These are phyloP conservation scores for Aulostomus chinensis DNA, from an alignment of 2,797 vertebrate genomes.

Conservation along the genomic window DNA sequence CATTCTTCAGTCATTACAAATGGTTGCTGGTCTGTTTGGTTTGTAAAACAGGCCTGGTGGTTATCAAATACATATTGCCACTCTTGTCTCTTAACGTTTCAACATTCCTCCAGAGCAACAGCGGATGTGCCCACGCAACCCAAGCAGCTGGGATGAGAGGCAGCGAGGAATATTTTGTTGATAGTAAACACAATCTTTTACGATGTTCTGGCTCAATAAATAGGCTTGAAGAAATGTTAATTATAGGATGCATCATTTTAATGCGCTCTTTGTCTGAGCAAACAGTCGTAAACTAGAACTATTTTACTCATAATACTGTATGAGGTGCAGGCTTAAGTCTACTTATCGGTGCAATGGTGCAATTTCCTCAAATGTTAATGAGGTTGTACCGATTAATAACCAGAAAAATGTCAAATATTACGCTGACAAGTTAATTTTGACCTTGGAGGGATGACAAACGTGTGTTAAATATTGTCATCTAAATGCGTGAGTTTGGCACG, in stretches of 20 bases:
- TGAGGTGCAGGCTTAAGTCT: no score
- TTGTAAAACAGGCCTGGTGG: constrained; percentile 70
- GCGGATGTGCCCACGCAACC: constrained; percentile 50
- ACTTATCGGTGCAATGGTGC: no score
- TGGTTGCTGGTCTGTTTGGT: constrained; percentile 61
- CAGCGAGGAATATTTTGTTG: background rate
- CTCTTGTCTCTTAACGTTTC: constrained; percentile 60
- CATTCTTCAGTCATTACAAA: constrained; percentile 74
- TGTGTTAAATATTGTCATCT: no score
- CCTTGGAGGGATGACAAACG: no score
- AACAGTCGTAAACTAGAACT: no score
- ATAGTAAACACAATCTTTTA: constrained; percentile 1
- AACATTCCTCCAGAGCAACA: constrained; percentile 59
- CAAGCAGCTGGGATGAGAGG: background rate
- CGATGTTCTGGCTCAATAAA: background rate
- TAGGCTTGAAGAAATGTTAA: constrained; percentile 14
- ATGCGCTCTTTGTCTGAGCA: background rate
- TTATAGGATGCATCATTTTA: background rate
- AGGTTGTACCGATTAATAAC: no score
- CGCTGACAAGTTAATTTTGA: no score
- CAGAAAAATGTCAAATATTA: no score
- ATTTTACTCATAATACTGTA: no score
- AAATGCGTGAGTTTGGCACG: no score
- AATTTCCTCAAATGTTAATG: no score
- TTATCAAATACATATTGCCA: constrained; percentile 46